phyloP scores from a whole-genome alignment of 2,113 vertebrate species.

The Anolis sagrei region DNA sequence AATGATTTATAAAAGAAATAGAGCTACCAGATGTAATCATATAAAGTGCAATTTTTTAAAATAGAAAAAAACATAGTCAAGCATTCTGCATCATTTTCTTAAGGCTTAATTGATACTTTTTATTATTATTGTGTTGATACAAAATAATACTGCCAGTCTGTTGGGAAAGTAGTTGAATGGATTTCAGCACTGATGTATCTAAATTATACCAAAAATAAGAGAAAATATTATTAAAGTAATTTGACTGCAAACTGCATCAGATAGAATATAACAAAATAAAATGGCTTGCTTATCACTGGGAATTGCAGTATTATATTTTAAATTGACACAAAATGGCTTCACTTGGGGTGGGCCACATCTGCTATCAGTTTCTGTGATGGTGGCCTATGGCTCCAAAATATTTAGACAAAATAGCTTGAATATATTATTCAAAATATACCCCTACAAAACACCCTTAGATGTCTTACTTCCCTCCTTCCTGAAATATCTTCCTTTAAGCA shows the following conservation, averaged over 20 bases:
- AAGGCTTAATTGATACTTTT: conserved; percentile 20
- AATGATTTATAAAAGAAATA: conserved; percentile 2
- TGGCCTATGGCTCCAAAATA: conserved; percentile 10
- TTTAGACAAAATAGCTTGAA: not conserved
- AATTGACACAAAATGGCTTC: not conserved
- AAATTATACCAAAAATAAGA: conserved; percentile 30
- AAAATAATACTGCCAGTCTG: conserved; percentile 21
- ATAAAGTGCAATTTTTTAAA: not conserved
- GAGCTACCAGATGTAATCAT: conserved; percentile 12
- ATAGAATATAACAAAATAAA: not conserved
- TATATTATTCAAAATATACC: conserved; percentile 4
- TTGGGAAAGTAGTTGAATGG: conserved; percentile 2
- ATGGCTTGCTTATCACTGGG: not conserved
- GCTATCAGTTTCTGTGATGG: not conserved
- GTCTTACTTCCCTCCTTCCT: not conserved
- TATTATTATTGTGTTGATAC: conserved; percentile 7
- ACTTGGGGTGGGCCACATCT: not conserved
- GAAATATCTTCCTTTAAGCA: not conserved
- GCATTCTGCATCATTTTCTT: not conserved
- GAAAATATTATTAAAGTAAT: conserved; percentile 28
- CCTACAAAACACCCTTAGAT: not conserved
- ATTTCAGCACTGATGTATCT: conserved; percentile 33
- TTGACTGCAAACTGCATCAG: conserved; percentile 11
- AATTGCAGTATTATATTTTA: conserved; percentile 20
- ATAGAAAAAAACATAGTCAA: conserved; percentile 1